Evolutionary conservation across 1,140 invertebrate species (phyloP).

Genomic region (Drosophila suzukii): DNA sequence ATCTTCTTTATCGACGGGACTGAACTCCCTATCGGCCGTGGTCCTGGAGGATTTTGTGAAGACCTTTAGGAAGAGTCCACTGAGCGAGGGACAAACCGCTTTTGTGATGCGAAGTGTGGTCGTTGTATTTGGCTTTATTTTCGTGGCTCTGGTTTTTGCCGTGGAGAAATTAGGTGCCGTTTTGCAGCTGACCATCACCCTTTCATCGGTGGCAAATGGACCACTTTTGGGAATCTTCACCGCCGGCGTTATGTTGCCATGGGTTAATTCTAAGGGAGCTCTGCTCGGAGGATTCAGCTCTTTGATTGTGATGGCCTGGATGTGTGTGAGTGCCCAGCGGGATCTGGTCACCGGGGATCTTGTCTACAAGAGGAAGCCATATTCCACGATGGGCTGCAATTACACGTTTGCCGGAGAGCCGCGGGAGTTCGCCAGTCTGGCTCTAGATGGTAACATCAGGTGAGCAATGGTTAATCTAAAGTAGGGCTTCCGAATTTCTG

Average conservation of each 20-base stretch:
- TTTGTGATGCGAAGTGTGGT: slow-evolving; percentile 89
- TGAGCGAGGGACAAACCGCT: slow-evolving; percentile 88
- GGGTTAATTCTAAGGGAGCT: slow-evolving; percentile 91
- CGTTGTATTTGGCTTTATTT: slow-evolving; percentile 88
- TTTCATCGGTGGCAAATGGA: slow-evolving; percentile 89
- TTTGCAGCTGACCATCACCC: slow-evolving; percentile 87
- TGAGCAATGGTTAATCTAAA: slow-evolving; percentile 6
- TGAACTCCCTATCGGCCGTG: slow-evolving; percentile 96
- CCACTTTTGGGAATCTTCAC: slow-evolving; percentile 92
- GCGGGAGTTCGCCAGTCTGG: slow-evolving; percentile 51
- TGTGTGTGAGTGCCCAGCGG: slow-evolving; percentile 91
- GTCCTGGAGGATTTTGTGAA: slow-evolving; percentile 93
- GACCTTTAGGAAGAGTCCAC: slow-evolving; percentile 86
- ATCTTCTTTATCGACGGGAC: slow-evolving; percentile 94
- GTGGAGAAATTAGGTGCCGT: slow-evolving; percentile 88
- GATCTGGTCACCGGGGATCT: slow-evolving; percentile 87
- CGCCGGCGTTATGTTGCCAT: slow-evolving; percentile 92
- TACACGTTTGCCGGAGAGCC: slow-evolving; percentile 85
- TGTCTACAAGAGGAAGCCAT: slow-evolving; percentile 87
- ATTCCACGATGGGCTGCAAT: slow-evolving; percentile 90
- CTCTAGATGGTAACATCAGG: slow-evolving; percentile 46
- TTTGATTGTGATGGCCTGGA: slow-evolving; percentile 91
- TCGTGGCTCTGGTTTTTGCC: slow-evolving; percentile 87
- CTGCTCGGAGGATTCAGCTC: slow-evolving; percentile 90
- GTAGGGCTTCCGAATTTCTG: too few species aligned